Conservation (phyloP, 2,797 vertebrate genomes). For the Emys orbicularis region DNA sequence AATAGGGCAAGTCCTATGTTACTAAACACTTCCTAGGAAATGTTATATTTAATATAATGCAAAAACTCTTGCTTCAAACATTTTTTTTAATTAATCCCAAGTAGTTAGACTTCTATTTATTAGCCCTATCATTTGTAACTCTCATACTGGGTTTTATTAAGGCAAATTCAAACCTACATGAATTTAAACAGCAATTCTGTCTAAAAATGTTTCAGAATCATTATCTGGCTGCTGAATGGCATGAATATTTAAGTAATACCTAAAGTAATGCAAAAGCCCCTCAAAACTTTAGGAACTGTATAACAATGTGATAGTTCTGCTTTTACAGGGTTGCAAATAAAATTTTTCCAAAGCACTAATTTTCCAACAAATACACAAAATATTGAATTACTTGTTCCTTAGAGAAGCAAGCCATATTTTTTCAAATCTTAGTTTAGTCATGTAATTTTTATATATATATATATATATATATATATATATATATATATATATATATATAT, state of each 20-base stretch:
- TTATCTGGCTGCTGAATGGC: neutral
- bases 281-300: neutral
- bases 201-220: neutral
- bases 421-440: neutral
- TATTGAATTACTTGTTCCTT: neutral
- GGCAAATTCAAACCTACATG: neutral
- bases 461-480: neutral
- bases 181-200: neutral
- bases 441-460: neutral
- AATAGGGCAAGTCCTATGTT: neutral
- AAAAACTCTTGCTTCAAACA: neutral
- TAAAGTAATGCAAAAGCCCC: neutral
- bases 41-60: neutral
- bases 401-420: neutral
- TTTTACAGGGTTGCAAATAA: neutral
- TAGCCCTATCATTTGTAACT: neutral
- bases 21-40: neutral
- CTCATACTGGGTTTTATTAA: neutral
- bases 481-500: too few species aligned
- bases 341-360: neutral
- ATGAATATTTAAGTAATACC: conserved; percentile 10
- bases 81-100: neutral
- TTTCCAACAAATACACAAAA: neutral
- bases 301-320: conserved; percentile 4
- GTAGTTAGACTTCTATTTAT: neutral